Evolutionary conservation across 2,113 vertebrate species (phyloP).

Genomic region (Carassius carassius): DNA sequence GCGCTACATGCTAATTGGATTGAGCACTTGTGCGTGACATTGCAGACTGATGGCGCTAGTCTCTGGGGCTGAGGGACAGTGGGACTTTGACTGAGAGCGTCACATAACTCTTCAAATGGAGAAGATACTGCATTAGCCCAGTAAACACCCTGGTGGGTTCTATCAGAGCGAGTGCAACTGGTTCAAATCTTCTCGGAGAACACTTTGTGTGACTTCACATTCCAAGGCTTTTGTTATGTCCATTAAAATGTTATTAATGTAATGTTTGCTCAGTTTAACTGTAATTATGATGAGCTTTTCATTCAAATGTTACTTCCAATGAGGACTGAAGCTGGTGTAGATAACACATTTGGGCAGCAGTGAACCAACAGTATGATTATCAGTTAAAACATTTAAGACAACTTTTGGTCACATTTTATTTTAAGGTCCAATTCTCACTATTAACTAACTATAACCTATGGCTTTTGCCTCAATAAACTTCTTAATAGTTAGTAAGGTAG

Average conservation of each 20-base stretch:
- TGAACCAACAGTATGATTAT: neutral
- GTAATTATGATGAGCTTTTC: neutral
- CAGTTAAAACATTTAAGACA: neutral
- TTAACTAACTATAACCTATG: too few relatives aligned
- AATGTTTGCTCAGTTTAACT: neutral
- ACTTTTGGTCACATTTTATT: too few relatives aligned
- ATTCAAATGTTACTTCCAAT: neutral
- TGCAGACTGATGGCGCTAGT: constrained; percentile 37
- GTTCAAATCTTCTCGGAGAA: neutral
- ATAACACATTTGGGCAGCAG: neutral
- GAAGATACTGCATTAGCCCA: constrained; percentile 12
- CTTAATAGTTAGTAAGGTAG: too few relatives aligned
- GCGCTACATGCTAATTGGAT: constrained; percentile 57
- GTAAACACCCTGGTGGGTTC: constrained; percentile 6
- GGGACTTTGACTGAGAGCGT: neutral
- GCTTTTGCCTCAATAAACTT: too few relatives aligned
- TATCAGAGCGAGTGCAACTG: neutral
- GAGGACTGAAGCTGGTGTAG: neutral
- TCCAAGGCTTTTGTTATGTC: neutral
- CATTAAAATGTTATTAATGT: constrained; percentile 7
- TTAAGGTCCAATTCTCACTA: too few relatives aligned
- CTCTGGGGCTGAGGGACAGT: constrained; percentile 19
- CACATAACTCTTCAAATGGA: neutral
- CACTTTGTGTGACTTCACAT: neutral
- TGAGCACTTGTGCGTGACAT: constrained; percentile 56